phyloP scores from a whole-genome alignment of 2,113 vertebrate species.

The Aegotheles bennettii region DNA sequence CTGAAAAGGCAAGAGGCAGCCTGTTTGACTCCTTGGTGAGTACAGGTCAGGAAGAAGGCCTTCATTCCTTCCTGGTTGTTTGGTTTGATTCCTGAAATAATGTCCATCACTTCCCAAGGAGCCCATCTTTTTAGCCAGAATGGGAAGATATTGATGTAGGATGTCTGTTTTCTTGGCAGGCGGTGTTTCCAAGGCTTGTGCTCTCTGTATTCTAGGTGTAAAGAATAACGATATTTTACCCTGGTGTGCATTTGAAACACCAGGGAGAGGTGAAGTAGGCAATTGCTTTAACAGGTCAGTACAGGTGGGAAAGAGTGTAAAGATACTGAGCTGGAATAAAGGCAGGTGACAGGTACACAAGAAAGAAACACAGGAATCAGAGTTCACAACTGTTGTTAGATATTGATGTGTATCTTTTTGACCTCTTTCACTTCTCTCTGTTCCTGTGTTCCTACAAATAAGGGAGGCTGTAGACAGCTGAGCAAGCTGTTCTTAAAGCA shows the following conservation, averaged over 20 bases:
- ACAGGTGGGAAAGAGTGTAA: background rate
- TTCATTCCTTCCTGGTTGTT: background rate
- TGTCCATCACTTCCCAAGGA: fast-evolving
- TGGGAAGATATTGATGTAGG: background rate
- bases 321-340: background rate
- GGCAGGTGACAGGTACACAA: background rate
- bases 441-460: background rate
- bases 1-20: background rate
- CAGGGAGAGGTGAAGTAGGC: background rate
- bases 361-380: background rate
- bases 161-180: background rate
- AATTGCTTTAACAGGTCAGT: background rate
- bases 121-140: background rate
- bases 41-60: background rate
- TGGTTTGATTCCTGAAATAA: background rate
- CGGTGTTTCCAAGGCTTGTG: background rate
- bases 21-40: background rate
- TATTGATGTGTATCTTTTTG: background rate
- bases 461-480: background rate
- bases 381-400: background rate
- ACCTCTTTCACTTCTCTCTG: background rate
- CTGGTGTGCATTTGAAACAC: background rate
- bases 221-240: background rate
- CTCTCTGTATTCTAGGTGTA: background rate
- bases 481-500: background rate